A percentile compares a stretch with the other conserved stretches of the same genome.
Conservation (phyloP, 1,140 invertebrate genomes). For the Drosophila leontia region DNA sequence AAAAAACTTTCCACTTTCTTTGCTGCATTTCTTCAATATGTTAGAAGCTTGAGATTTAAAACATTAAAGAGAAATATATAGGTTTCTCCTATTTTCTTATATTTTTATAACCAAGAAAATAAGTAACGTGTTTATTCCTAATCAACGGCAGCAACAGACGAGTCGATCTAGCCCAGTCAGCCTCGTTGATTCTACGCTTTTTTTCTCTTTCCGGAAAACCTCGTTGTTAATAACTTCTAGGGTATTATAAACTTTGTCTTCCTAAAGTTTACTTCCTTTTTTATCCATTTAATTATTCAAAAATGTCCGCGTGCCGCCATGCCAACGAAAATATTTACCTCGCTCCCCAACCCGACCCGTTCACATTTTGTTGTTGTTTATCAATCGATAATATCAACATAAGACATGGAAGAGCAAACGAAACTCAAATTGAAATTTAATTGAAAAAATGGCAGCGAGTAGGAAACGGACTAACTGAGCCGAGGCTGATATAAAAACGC, state of each 20-base stretch:
- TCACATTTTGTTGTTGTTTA: slow-evolving; percentile 17
- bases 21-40: background rate
- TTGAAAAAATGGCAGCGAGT: slow-evolving; percentile 64
- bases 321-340: slow-evolving; percentile 7
- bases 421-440: slow-evolving; percentile 70
- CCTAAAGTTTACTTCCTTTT: background rate
- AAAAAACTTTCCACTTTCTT: slow-evolving; percentile 31
- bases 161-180: background rate
- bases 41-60: background rate
- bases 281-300: slow-evolving; percentile 12
- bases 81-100: background rate
- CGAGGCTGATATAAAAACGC: background rate
- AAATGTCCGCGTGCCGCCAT: slow-evolving; percentile 11
- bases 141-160: background rate
- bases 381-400: slow-evolving; percentile 37
- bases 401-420: slow-evolving; percentile 27
- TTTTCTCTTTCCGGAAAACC: background rate
- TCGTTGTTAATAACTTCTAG: background rate
- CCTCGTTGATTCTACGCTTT: background rate
- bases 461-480: slow-evolving; percentile 7
- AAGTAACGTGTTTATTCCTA: too few relatives aligned
- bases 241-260: background rate
- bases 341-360: background rate
- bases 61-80: background rate
- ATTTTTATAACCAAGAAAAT: background rate